Conservation (phyloP, 2,888 invertebrate genomes). For the Stomorhina lunata region DNA sequence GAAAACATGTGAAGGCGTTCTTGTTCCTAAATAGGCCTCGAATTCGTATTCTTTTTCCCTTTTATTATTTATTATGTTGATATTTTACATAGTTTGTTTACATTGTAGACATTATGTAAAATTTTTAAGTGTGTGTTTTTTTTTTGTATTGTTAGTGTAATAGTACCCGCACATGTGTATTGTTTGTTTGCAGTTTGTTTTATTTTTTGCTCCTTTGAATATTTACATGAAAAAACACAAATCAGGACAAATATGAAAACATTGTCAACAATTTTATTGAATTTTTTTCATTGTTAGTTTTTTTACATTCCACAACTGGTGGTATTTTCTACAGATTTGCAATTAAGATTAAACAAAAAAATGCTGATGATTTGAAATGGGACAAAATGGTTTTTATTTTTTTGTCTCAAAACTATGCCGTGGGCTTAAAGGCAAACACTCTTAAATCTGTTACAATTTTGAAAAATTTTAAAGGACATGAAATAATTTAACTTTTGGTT, state of each 20-base stretch:
- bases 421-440: too few relatives aligned
- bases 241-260: slow-evolving; percentile 50
- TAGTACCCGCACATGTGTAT: background rate
- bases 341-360: slow-evolving; percentile 45
- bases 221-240: slow-evolving; percentile 4
- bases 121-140: background rate
- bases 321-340: slow-evolving; percentile 20
- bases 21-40: too few relatives aligned
- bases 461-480: too few relatives aligned
- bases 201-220: background rate
- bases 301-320: slow-evolving; percentile 17
- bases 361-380: slow-evolving; percentile 28
- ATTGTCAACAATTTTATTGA: slow-evolving; percentile 47
- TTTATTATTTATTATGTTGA: background rate
- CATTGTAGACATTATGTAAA: slow-evolving; percentile 30
- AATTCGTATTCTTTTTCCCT: too few relatives aligned
- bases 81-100: slow-evolving; percentile 1
- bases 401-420: slow-evolving; percentile 4
- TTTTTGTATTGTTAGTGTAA: background rate
- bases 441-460: too few relatives aligned
- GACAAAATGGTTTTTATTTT: background rate
- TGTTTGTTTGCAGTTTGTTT: slow-evolving; percentile 2
- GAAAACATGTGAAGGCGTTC: too few relatives aligned
- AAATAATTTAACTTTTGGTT: too few relatives aligned
- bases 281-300: slow-evolving; percentile 15